phyloP scores from a whole-genome alignment of 2,797 vertebrate species.

The Bothrops alternatus region DNA sequence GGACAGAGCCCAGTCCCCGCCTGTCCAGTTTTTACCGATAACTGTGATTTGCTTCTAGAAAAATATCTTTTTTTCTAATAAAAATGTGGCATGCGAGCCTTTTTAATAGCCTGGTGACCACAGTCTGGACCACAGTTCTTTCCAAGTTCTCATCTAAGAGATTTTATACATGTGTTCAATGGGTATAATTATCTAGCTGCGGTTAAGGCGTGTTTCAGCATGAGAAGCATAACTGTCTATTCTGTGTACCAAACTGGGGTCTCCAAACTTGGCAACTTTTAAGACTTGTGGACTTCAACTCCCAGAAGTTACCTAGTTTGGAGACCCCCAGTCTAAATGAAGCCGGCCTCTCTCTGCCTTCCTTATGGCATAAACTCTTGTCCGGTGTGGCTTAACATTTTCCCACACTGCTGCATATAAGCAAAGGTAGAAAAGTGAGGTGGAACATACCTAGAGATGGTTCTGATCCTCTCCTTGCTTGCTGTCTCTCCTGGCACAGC shows the following conservation, averaged over 20 bases:
- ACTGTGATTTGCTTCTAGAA: too few relatives aligned
- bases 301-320: too few relatives aligned
- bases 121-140: neutral
- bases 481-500: constrained; percentile 64
- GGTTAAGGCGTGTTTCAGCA: neutral
- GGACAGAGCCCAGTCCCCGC: neutral
- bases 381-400: too few relatives aligned
- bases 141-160: neutral
- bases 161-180: neutral
- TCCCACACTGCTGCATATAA: too few relatives aligned
- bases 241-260: neutral
- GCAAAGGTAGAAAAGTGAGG: too few relatives aligned
- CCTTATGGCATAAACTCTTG: neutral
- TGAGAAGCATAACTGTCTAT: too few relatives aligned
- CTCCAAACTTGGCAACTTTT: too few relatives aligned
- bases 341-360: neutral
- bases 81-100: too few relatives aligned
- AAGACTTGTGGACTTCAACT: too few relatives aligned
- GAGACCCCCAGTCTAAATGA: neutral
- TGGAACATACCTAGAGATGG: neutral
- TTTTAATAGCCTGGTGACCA: neutral
- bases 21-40: neutral
- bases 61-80: neutral
- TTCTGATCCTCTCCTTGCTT: neutral
- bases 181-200: neutral